Base-by-base conservation (phyloP, 2,888 invertebrate genomes). In the Oscheius sp. region DNA sequence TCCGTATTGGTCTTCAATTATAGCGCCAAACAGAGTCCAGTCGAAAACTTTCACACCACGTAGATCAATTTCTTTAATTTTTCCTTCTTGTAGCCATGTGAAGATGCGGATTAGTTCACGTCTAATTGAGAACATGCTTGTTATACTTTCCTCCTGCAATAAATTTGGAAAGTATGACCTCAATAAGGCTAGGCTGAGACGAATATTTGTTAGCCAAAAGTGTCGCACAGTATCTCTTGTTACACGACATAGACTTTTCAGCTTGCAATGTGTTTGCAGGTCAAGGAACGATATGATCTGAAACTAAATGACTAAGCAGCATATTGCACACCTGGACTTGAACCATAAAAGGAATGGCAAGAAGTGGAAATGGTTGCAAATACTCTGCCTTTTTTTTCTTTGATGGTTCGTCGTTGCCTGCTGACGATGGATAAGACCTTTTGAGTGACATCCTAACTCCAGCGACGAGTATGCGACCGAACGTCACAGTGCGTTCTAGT, bases 311-410 rank as follows among this genome's bases (percentile, higher is more conserved):
- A 41, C 20, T 41, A 4, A 41, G 12, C 41, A 41, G 20, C 4
- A 3, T 41, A 12, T 6, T 6, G 12, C 4, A 41, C 20, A 47
- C 47, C 47, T 54, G 33, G n/a, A 54, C 54, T 12, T 17, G 54
- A 32, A 54, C 6, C 54, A 54, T 54, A 22, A 54, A 54, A 33
- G 54, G 54, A 4, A 54, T 3, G 14, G 32, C 36, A 30, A 50
- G 50, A 2, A 50, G 26, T 9, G 50, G 24, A 6, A 50, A 17
- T 6, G 5, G 41, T 17, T 6, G 20, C 14, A 12, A 4, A 12
- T 41, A 20, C 20, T 5, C 22, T 24, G 20, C 12, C 14, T 12
- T 9, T 47, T 47, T 47, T 20, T 47, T 47, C 17, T 47, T 14
- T 22, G 47, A 24, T 24, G 47, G 47, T 24, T 47, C 47, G 2